These are phyloP conservation scores for Schizotus pectinicornis DNA, from an alignment of 2,888 invertebrate genomes.

Conservation along the genomic window DNA sequence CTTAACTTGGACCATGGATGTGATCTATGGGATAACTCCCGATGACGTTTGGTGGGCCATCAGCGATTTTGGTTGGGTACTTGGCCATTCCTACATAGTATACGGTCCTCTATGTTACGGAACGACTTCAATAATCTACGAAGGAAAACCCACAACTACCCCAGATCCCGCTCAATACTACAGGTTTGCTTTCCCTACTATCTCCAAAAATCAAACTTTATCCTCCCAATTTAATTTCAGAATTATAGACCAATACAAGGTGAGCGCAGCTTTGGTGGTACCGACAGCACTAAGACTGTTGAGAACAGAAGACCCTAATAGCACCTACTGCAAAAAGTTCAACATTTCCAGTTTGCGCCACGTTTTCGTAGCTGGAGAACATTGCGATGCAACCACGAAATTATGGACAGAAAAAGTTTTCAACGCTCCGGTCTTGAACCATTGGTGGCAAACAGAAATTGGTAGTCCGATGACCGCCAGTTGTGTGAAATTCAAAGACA, in stretches of 20 bases:
- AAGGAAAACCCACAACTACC: constrained; percentile 90
- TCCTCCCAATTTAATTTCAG: constrained; percentile 56
- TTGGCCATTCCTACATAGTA: constrained; percentile 88
- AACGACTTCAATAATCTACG: constrained; percentile 77
- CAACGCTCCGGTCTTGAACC: constrained; percentile 76
- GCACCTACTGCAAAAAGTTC: constrained; percentile 65
- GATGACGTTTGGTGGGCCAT: constrained; percentile 86
- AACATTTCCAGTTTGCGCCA: constrained; percentile 69
- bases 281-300: constrained; percentile 85
- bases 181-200: constrained; percentile 61
- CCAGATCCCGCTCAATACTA: constrained; percentile 88
- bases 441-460: constrained; percentile 95
- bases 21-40: constrained; percentile 74
- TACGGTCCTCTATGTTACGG: constrained; percentile 83
- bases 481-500: constrained; percentile 58
- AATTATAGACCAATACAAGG: constrained; percentile 80
- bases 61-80: constrained; percentile 85
- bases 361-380: constrained; percentile 84
- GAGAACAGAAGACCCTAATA: constrained; percentile 74
- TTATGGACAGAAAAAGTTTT: constrained; percentile 70
- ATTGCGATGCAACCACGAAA: constrained; percentile 86
- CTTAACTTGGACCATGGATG: constrained; percentile 78
- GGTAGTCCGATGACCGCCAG: constrained; percentile 84
- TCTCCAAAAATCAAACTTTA: neutral
- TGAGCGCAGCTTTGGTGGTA: constrained; percentile 80